These are phyloP conservation scores for Parambassis ranga DNA, from an alignment of 2,797 vertebrate genomes.

Conservation along the genomic window DNA sequence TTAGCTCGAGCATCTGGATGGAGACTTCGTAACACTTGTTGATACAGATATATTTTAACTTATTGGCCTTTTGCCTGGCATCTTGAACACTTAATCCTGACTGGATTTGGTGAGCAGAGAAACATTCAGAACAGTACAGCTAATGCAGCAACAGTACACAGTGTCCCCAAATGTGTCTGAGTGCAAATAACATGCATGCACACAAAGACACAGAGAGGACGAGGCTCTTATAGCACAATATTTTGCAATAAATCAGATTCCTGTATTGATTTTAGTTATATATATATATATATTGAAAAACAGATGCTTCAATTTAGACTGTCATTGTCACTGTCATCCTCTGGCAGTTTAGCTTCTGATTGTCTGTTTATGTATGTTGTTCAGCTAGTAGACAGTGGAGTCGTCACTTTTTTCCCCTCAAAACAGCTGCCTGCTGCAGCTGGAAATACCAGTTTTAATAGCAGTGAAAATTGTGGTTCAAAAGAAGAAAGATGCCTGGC, in stretches of 20 bases:
- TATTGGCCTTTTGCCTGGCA: slow-evolving; percentile 37
- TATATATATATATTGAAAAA: slow-evolving; percentile 1
- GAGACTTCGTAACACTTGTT: slow-evolving; percentile 28
- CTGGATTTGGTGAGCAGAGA: slow-evolving; percentile 6
- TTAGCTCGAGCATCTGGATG: slow-evolving; percentile 23
- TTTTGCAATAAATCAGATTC: not conserved
- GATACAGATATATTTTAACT: slow-evolving; percentile 35
- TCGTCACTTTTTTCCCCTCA: not conserved
- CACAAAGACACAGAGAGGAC: not conserved
- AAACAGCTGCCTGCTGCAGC: not conserved
- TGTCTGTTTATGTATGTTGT: not conserved
- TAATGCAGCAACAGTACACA: not conserved
- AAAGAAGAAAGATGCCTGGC: not conserved
- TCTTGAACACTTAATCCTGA: slow-evolving; percentile 46
- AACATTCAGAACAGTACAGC: slow-evolving; percentile 24
- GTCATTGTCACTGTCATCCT: no score
- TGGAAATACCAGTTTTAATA: not conserved
- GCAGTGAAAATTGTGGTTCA: not conserved
- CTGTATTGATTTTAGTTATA: no score
- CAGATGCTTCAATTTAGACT: not conserved
- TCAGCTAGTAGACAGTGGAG: not conserved
- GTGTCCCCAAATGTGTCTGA: not conserved
- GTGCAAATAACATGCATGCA: not conserved
- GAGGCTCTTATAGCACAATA: not conserved
- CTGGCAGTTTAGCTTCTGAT: not conserved